Evolutionary conservation across 2,797 vertebrate species (phyloP).

Genomic region (Meda fulgida): DNA sequence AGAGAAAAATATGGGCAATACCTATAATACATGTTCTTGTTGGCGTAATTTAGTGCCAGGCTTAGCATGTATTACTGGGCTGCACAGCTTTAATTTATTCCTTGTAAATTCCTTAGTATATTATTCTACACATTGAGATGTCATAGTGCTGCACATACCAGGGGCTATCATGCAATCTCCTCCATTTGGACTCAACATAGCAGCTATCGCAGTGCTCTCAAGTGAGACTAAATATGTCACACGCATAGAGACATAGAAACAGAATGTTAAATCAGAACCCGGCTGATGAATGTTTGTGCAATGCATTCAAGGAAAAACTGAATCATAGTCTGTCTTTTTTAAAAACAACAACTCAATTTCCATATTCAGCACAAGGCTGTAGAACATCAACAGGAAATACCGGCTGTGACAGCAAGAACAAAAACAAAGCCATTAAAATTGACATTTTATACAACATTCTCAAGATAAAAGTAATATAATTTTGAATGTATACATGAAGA

Average conservation of each 20-base stretch:
- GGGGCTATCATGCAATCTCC: conserved; percentile 67
- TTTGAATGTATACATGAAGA: conserved; percentile 4
- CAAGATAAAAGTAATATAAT: neutral
- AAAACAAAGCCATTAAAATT: conserved; percentile 27
- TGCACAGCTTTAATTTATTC: conserved; percentile 65
- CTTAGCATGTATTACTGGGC: conserved; percentile 59
- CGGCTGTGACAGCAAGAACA: conserved; percentile 30
- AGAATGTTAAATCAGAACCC: conserved; percentile 65
- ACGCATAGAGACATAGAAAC: conserved; percentile 47
- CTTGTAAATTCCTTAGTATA: conserved; percentile 71
- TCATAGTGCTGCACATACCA: conserved; percentile 64
- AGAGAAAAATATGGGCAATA: conserved; percentile 72
- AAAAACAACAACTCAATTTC: conserved; percentile 40
- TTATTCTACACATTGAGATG: conserved; percentile 74
- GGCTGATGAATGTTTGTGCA: conserved; percentile 69
- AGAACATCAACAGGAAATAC: conserved; percentile 36
- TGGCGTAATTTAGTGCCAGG: conserved; percentile 66
- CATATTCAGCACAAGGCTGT: conserved; percentile 53
- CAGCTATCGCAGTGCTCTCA: conserved; percentile 62
- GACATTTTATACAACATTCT: conserved; percentile 9
- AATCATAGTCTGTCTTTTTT: conserved; percentile 60
- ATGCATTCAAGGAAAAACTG: conserved; percentile 64
- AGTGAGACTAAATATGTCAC: conserved; percentile 61
- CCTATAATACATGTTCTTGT: conserved; percentile 72
- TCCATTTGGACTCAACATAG: conserved; percentile 73